Evolutionary conservation across 2,797 vertebrate species (phyloP).

Genomic region (Diplodus sargus): DNA sequence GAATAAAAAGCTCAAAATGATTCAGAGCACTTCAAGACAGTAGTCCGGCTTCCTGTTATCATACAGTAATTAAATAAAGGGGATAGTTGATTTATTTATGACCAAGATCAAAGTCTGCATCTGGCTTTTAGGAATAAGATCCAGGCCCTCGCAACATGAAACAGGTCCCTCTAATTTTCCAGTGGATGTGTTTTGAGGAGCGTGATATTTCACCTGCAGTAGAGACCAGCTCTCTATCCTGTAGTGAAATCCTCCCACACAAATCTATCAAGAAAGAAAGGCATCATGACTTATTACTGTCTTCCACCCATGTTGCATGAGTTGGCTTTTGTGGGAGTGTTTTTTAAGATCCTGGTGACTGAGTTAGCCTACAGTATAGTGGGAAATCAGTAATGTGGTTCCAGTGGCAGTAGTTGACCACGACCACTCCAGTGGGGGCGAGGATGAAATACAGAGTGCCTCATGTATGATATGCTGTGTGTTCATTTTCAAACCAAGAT

Average conservation of each 20-base stretch:
- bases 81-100: slow-evolving; percentile 22
- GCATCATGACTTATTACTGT: slow-evolving; percentile 55
- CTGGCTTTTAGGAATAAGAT: slow-evolving; percentile 24
- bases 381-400: slow-evolving; percentile 26
- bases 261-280: slow-evolving; percentile 62
- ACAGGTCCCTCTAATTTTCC: slow-evolving; percentile 24
- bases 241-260: slow-evolving; percentile 63
- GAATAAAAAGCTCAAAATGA: slow-evolving; percentile 28
- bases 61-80: slow-evolving; percentile 37
- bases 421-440: neutral
- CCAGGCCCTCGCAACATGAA: neutral
- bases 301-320: slow-evolving; percentile 60
- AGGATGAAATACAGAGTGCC: slow-evolving; percentile 21
- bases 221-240: slow-evolving; percentile 33
- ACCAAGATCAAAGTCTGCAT: slow-evolving; percentile 47
- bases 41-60: slow-evolving; percentile 24
- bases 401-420: slow-evolving; percentile 23
- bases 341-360: slow-evolving; percentile 44
- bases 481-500: neutral
- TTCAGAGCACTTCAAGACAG: slow-evolving; percentile 31
- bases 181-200: slow-evolving; percentile 23
- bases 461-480: neutral
- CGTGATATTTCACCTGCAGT: slow-evolving; percentile 52
- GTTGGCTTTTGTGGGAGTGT: slow-evolving; percentile 68
- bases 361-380: slow-evolving; percentile 50